A percentile compares a stretch with the other conserved stretches of the same genome.
phyloP scores from a whole-genome alignment of 2,113 vertebrate species.

The Nannospalax galili region DNA sequence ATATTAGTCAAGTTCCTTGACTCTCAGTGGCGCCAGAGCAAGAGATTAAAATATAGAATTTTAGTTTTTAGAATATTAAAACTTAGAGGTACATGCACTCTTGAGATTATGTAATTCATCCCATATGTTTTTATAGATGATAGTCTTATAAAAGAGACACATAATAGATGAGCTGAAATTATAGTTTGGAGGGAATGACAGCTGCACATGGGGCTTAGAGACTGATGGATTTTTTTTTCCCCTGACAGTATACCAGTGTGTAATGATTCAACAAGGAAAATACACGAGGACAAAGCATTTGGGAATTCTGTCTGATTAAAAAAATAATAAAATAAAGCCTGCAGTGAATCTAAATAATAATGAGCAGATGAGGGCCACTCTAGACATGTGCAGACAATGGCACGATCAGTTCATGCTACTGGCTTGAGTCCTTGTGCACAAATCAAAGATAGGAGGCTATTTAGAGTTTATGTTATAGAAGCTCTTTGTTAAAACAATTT shows the following conservation, averaged over 20 bases:
- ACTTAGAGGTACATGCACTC: not conserved
- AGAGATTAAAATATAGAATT: conserved; percentile 22
- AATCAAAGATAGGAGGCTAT: not conserved
- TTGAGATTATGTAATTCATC: not conserved
- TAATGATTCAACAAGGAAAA: not conserved
- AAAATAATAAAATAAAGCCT: no score
- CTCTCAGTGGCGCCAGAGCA: not conserved
- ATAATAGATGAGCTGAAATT: not conserved
- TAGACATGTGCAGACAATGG: not conserved
- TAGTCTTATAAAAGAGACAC: not conserved
- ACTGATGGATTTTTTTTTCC: not conserved
- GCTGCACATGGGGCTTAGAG: not conserved
- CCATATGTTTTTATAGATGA: not conserved
- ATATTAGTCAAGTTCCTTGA: not conserved
- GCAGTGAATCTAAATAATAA: not conserved
- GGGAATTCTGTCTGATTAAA: not conserved
- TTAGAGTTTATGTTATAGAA: no score
- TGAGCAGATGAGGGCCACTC: not conserved
- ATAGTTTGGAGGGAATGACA: not conserved
- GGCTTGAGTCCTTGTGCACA: not conserved
- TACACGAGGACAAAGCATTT: not conserved
- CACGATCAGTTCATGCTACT: not conserved
- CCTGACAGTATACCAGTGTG: not conserved
- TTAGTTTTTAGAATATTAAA: conserved; percentile 18
- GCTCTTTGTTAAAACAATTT: no score